Evolutionary conservation across 2,113 vertebrate species (phyloP).

Genomic region (Acrocephalus arundinaceus): DNA sequence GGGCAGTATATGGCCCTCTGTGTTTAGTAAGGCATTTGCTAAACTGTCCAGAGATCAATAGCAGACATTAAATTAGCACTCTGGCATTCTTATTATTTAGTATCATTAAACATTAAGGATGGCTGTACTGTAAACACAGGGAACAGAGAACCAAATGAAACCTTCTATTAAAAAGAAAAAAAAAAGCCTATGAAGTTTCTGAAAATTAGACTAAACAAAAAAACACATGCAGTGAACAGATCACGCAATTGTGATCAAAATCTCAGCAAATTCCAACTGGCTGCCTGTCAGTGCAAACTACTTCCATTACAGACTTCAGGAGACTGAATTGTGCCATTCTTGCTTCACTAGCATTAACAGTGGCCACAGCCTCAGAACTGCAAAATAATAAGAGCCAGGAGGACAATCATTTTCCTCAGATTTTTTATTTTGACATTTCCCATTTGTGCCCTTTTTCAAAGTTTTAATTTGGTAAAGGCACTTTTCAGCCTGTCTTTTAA

Average conservation of each 20-base stretch:
- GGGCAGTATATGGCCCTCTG: background rate
- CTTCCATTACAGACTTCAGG: constrained; percentile 61
- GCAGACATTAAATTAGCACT: constrained; percentile 51
- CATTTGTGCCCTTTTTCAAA: constrained; percentile 75
- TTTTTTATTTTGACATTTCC: constrained; percentile 77
- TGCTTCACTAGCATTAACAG: constrained; percentile 55
- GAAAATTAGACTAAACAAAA: constrained; percentile 60
- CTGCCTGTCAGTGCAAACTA: constrained; percentile 36
- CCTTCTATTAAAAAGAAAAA: constrained; percentile 23
- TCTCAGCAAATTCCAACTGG: constrained; percentile 25
- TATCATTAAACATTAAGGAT: constrained; percentile 57
- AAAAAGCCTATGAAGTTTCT: constrained; percentile 18
- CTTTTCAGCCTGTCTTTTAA: constrained; percentile 76
- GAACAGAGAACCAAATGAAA: constrained; percentile 62
- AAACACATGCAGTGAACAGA: constrained; percentile 18
- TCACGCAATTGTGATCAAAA: constrained; percentile 44
- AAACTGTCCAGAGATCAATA: constrained; percentile 38
- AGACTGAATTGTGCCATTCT: constrained; percentile 56
- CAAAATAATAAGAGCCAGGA: constrained; percentile 71
- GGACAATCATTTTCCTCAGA: constrained; percentile 71
- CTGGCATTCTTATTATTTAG: constrained; percentile 67
- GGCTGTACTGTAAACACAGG: constrained; percentile 47
- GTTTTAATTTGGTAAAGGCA: constrained; percentile 80
- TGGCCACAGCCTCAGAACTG: constrained; percentile 61
- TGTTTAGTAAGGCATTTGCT: constrained; percentile 14